A percentile compares a stretch with the other conserved stretches of the same genome.
Evolutionary conservation across 2,797 vertebrate species (phyloP).

Genomic region (Austrolebias charrua): DNA sequence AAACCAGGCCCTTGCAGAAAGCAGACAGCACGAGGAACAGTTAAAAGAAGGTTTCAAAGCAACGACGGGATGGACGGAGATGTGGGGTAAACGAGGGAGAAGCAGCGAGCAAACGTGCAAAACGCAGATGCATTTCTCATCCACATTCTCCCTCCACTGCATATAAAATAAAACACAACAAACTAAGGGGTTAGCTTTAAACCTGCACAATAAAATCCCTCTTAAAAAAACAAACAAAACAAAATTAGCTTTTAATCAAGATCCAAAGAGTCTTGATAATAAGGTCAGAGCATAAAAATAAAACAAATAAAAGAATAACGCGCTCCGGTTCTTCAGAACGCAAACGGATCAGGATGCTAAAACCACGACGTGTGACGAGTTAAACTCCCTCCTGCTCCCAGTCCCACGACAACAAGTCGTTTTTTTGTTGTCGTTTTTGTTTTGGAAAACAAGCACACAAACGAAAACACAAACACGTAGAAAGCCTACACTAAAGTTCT

Average conservation of each 20-base stretch:
- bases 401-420: constrained; percentile 35
- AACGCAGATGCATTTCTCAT: constrained; percentile 55
- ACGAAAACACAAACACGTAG: constrained; percentile 73
- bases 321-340: constrained; percentile 65
- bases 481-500: constrained; percentile 81
- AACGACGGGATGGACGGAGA: no score
- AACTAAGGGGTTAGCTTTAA: constrained; percentile 42
- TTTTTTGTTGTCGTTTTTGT: not conserved
- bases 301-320: constrained; percentile 22
- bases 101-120: constrained; percentile 69
- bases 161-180: constrained; percentile 61
- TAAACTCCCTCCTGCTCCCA: constrained; percentile 28
- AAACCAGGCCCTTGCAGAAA: constrained; percentile 72
- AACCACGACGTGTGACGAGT: constrained; percentile 63
- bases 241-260: constrained; percentile 61
- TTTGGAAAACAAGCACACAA: constrained; percentile 62
- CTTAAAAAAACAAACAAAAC: constrained; percentile 46
- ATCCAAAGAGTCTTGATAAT: constrained; percentile 62
- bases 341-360: constrained; percentile 64
- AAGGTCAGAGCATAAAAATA: constrained; percentile 36
- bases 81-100: constrained; percentile 50
- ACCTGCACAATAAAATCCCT: constrained; percentile 68
- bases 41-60: constrained; percentile 31
- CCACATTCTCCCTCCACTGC: constrained; percentile 57
- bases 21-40: constrained; percentile 39